A percentile compares a stretch with the other conserved stretches of the same genome.
phyloP scores from a whole-genome alignment of 1,140 invertebrate species.

The Heliconius congener region DNA sequence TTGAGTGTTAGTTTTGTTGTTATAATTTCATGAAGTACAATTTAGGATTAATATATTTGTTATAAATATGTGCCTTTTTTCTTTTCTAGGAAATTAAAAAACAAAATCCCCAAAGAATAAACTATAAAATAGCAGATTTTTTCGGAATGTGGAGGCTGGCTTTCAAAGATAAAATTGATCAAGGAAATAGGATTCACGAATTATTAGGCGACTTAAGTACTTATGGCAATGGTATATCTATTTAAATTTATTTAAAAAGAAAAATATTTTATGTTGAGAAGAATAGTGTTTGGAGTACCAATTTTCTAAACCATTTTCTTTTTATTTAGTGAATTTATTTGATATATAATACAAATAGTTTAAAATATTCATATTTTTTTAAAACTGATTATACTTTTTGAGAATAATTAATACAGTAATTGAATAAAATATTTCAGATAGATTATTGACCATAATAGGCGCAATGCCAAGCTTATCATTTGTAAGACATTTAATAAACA shows the following conservation, averaged over 20 bases:
- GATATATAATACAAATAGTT: no score
- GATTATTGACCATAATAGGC: slow-evolving; percentile 79
- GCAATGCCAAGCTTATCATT: slow-evolving; percentile 79
- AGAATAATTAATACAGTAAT: background rate
- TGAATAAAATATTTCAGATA: slow-evolving; percentile 55
- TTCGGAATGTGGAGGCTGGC: slow-evolving; percentile 81
- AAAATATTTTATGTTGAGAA: no score
- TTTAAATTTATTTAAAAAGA: background rate
- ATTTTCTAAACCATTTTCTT: no score
- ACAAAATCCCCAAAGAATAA: slow-evolving; percentile 54
- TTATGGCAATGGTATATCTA: slow-evolving; percentile 55
- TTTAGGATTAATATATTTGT: background rate
- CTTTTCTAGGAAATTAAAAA: slow-evolving; percentile 58
- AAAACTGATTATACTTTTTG: no score
- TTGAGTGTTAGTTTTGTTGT: slow-evolving; percentile 57
- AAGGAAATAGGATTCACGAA: slow-evolving; percentile 77
- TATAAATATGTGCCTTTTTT: background rate
- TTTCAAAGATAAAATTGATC: slow-evolving; percentile 82
- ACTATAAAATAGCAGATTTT: slow-evolving; percentile 78
- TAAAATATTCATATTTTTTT: no score
- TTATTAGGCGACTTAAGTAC: slow-evolving; percentile 73
- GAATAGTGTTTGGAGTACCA: no score
- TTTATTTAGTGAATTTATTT: no score
- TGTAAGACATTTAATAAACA: slow-evolving; percentile 82
- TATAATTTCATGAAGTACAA: background rate